phyloP scores from a whole-genome alignment of 92 coral and sea anemone species.

The Epizoanthus rinbou region DNA sequence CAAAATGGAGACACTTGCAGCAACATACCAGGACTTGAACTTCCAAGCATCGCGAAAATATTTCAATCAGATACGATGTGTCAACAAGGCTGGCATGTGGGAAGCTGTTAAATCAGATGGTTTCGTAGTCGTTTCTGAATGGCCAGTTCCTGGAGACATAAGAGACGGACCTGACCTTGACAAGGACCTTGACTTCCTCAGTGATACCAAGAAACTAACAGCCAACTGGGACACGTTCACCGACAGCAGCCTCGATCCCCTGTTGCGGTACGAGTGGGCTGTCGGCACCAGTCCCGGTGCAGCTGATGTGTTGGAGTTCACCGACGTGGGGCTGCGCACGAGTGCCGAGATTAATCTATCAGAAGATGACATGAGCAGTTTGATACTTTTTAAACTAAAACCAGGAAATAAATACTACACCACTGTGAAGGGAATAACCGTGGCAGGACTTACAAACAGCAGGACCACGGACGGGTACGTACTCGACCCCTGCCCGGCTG shows the following conservation, averaged over 20 bases:
- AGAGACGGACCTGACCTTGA: constrained; percentile 56
- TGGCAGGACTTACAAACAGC: constrained; percentile 66
- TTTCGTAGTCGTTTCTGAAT: constrained; percentile 67
- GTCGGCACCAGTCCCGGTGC: constrained; percentile 66
- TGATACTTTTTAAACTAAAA: constrained; percentile 55
- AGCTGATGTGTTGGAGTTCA: constrained; percentile 67
- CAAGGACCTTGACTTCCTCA: constrained; percentile 63
- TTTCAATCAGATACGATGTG: constrained; percentile 65
- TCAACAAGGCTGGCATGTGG: constrained; percentile 63
- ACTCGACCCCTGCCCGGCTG: constrained; percentile 78
- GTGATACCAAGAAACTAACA: constrained; percentile 58
- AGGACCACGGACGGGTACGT: constrained; percentile 77
- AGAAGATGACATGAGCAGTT: constrained; percentile 57
- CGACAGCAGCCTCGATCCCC: constrained; percentile 74
- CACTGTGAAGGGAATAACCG: constrained; percentile 75
- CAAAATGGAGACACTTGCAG: constrained; percentile 41
- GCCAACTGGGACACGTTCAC: constrained; percentile 78
- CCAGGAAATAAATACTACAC: constrained; percentile 77
- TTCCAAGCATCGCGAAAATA: constrained; percentile 49
- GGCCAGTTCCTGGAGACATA: constrained; percentile 75
- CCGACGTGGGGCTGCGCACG: constrained; percentile 66
- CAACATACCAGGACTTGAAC: constrained; percentile 43
- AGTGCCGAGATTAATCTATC: constrained; percentile 52
- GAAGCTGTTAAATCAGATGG: constrained; percentile 74
- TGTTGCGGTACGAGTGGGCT: constrained; percentile 81